Conservation (phyloP, 2,888 invertebrate genomes). For the Leptopilina drosophilae region DNA sequence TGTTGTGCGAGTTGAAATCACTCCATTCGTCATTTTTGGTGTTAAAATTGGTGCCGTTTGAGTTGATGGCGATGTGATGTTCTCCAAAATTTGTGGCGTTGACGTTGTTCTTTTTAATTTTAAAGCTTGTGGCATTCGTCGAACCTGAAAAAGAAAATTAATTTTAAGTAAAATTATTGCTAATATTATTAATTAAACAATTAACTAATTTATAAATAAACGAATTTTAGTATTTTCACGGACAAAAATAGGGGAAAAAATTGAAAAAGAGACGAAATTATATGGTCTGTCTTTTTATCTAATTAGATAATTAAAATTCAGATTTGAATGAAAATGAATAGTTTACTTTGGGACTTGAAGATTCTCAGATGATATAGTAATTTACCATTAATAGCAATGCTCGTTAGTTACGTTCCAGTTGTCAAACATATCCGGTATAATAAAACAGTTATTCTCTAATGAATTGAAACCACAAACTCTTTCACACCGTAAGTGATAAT, state of each 20-base stretch:
- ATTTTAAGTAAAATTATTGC: too few species aligned
- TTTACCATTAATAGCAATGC: constrained; percentile 7
- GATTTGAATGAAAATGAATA: neutral
- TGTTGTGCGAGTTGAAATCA: constrained; percentile 64
- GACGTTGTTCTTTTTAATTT: constrained; percentile 72
- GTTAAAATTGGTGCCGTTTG: constrained; percentile 55
- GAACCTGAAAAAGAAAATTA: constrained; percentile 60
- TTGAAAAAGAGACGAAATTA: neutral
- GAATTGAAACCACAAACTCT: constrained; percentile 26
- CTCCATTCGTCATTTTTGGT: constrained; percentile 73
- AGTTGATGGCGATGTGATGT: constrained; percentile 47
- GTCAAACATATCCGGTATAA: constrained; percentile 10
- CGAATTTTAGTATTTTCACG: too few species aligned
- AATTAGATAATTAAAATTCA: neutral
- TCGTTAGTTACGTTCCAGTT: constrained; percentile 37
- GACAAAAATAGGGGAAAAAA: too few species aligned
- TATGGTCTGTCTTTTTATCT: neutral
- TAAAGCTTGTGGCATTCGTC: constrained; percentile 71
- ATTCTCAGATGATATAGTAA: constrained; percentile 31
- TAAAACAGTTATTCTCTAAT: constrained; percentile 22
- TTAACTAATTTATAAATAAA: too few species aligned
- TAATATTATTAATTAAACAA: neutral
- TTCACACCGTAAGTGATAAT: constrained; percentile 13
- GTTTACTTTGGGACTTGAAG: neutral
- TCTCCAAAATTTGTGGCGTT: constrained; percentile 71